These are phyloP conservation scores for Drosophila anceps DNA, from an alignment of 2,888 invertebrate species.

Conservation along the genomic window DNA sequence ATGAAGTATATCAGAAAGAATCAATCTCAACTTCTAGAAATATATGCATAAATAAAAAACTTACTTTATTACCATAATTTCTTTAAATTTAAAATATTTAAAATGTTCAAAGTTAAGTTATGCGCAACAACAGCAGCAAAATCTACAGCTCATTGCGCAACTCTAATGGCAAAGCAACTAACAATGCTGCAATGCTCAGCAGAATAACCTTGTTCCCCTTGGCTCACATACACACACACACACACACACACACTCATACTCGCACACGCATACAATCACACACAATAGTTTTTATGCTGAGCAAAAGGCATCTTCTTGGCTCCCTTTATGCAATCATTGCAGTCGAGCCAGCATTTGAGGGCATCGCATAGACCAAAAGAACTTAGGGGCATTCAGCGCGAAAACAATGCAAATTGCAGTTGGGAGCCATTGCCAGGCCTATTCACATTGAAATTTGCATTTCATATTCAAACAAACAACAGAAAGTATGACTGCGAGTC, in stretches of 20 bases:
- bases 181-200: constrained; percentile 57
- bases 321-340: constrained; percentile 72
- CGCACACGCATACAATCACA: constrained; percentile 23
- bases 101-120: constrained; percentile 13
- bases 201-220: constrained; percentile 67
- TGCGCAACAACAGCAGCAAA: constrained; percentile 21
- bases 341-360: constrained; percentile 46
- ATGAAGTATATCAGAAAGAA: neutral
- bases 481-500: constrained; percentile 51
- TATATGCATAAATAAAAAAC: neutral
- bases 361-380: constrained; percentile 24
- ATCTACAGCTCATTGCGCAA: constrained; percentile 30
- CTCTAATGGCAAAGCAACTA: constrained; percentile 53
- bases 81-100: neutral
- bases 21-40: neutral
- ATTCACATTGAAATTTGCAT: constrained; percentile 74
- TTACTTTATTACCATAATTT: neutral
- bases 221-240: constrained; percentile 24
- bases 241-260: constrained; percentile 30
- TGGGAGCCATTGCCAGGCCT: constrained; percentile 64
- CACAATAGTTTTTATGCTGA: constrained; percentile 52
- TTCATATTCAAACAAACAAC: constrained; percentile 62
- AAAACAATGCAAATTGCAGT: constrained; percentile 73
- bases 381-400: constrained; percentile 60
- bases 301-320: constrained; percentile 46